Conservation (phyloP, 1,140 invertebrate species). For the Anthonomus grandis region DNA sequence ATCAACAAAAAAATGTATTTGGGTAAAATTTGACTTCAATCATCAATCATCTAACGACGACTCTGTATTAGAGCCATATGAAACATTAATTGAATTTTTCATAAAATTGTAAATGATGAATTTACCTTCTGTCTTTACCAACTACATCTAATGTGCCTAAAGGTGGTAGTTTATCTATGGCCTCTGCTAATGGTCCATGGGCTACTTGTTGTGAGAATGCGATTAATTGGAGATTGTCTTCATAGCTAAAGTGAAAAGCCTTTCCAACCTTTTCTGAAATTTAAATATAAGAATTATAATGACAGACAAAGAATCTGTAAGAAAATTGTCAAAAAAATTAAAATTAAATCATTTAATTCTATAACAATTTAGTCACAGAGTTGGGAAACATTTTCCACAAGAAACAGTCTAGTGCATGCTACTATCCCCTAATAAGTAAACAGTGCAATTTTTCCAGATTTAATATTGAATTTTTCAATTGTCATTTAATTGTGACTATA, state of each 20-base stretch:
- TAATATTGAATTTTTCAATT: too few species aligned
- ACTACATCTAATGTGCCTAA: conserved; percentile 94
- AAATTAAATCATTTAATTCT: background rate
- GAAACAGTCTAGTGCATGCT: too few species aligned
- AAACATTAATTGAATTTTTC: background rate
- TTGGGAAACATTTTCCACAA: background rate
- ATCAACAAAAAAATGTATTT: too few species aligned
- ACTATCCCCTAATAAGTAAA: too few species aligned
- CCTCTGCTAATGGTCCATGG: conserved; percentile 77
- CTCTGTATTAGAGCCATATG: background rate
- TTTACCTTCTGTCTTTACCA: conserved; percentile 76
- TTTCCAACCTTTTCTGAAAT: conserved; percentile 95
- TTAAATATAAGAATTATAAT: too few species aligned
- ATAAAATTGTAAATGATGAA: background rate
- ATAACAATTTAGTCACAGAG: conserved; percentile 6
- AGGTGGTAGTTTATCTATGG: conserved; percentile 68
- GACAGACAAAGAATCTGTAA: conserved; percentile 2
- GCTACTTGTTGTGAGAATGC: conserved; percentile 89
- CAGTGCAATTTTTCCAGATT: too few species aligned
- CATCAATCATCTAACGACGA: too few species aligned
- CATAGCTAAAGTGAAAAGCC: conserved; percentile 89
- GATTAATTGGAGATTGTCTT: conserved; percentile 87
- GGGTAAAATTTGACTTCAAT: too few species aligned
- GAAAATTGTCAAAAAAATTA: too few species aligned
- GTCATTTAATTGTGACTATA: too few species aligned